These are phyloP conservation scores for Chroicocephalus ridibundus DNA, from an alignment of 2,113 vertebrate species.

Conservation along the genomic window DNA sequence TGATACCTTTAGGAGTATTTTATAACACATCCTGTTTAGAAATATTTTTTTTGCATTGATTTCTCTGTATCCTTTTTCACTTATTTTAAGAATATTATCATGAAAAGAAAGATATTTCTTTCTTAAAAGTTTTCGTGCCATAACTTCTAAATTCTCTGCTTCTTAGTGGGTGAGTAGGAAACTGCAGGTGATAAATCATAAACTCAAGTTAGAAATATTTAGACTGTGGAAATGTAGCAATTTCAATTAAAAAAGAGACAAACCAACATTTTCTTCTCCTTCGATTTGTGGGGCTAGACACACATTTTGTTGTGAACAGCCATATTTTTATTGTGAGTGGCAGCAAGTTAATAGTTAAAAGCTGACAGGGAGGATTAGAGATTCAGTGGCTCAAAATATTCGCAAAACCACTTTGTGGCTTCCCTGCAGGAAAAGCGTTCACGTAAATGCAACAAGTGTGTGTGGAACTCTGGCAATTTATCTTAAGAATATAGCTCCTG, in stretches of 20 bases:
- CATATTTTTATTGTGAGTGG: not conserved
- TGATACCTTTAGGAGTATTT: conserved; percentile 24
- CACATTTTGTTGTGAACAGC: not conserved
- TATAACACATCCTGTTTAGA: not conserved
- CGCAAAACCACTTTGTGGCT: not conserved
- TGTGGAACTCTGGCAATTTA: not conserved
- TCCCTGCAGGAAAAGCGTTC: not conserved
- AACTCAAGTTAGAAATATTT: not conserved
- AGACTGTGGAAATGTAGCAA: not conserved
- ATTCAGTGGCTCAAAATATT: not conserved
- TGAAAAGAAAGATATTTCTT: not conserved
- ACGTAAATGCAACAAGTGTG: not conserved
- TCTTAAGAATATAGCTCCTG: not conserved
- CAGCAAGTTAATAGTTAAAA: not conserved
- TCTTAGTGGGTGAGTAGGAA: not conserved
- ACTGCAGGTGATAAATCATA: not conserved
- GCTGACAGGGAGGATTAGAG: not conserved
- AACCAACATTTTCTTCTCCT: not conserved
- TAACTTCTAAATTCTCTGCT: not conserved
- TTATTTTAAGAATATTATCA: not conserved
- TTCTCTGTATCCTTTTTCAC: not conserved
- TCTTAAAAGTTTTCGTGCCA: not conserved
- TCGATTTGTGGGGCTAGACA: not conserved
- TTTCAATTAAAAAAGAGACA: not conserved
- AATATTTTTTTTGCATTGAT: not conserved